phyloP scores from a whole-genome alignment of 2,888 invertebrate species.

The Teleogryllus oceanicus region DNA sequence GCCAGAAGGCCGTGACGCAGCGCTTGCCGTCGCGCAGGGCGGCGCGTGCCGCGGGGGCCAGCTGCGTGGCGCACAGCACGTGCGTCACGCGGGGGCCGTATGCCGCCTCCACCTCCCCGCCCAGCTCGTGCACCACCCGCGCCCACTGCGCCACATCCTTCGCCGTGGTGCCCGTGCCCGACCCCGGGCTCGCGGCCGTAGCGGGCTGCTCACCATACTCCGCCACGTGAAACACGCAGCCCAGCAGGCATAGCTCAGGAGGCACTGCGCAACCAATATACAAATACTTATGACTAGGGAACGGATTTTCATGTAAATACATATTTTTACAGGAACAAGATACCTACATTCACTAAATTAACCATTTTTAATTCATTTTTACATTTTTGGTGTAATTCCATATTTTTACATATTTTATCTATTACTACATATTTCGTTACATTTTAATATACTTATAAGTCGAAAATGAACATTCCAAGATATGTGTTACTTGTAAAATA shows the following conservation, averaged over 20 bases:
- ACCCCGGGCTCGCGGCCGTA: constrained; percentile 56
- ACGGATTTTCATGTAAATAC: too few species aligned
- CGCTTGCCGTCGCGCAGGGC: constrained; percentile 61
- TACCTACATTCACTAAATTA: too few species aligned
- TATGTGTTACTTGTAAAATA: not conserved
- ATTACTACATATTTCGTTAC: too few species aligned
- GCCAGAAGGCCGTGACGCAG: constrained; percentile 81
- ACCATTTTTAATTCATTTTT: too few species aligned
- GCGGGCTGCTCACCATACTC: constrained; percentile 62
- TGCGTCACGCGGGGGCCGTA: constrained; percentile 88
- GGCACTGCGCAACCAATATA: constrained; percentile 55
- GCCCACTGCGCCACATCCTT: constrained; percentile 61
- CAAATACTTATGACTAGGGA: not conserved
- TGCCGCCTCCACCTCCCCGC: constrained; percentile 81
- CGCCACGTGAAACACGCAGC: constrained; percentile 87
- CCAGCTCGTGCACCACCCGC: constrained; percentile 71
- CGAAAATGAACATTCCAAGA: not conserved
- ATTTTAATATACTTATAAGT: too few species aligned
- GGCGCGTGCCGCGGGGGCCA: constrained; percentile 81
- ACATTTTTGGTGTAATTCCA: too few species aligned
- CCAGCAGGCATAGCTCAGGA: constrained; percentile 82
- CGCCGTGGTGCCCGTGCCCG: constrained; percentile 60
- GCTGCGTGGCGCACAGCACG: constrained; percentile 85
- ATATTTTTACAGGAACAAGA: too few species aligned
- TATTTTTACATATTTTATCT: too few species aligned